Evolutionary conservation across 1,140 invertebrate species (phyloP).

Genomic region (Ostrea edulis): DNA sequence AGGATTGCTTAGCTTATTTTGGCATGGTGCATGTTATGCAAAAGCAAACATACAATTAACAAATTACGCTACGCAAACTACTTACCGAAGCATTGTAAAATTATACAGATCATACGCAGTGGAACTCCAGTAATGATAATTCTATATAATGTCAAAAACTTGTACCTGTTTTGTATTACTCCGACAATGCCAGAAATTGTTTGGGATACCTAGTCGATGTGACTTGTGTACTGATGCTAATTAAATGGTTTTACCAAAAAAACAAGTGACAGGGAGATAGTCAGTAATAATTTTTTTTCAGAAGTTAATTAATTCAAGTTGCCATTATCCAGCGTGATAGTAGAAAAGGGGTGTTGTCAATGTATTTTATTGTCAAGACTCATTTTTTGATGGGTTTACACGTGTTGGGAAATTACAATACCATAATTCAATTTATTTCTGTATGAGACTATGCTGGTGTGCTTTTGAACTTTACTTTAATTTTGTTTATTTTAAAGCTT

Average conservation of each 20-base stretch:
- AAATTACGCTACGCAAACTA: conserved; percentile 29
- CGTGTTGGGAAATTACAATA: neutral
- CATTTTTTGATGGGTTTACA: neutral
- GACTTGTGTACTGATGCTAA: neutral
- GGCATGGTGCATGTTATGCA: conserved; percentile 33
- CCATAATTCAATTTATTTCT: no score
- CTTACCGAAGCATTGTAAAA: conserved; percentile 23
- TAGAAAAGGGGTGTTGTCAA: neutral
- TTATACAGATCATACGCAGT: conserved; percentile 9
- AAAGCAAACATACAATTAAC: conserved; percentile 36
- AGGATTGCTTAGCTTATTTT: conserved; percentile 17
- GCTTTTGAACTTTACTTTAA: no score
- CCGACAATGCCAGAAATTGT: conserved; percentile 9
- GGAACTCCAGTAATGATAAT: conserved; percentile 11
- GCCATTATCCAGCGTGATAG: neutral
- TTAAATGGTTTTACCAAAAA: neutral
- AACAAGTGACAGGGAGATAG: neutral
- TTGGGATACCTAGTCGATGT: neutral
- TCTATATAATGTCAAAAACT: conserved; percentile 36
- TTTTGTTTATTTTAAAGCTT: no score
- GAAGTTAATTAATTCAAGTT: conserved; percentile 13
- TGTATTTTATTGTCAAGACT: neutral
- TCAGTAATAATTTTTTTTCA: neutral
- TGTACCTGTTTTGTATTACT: conserved; percentile 22
- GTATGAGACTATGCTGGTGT: no score